A percentile compares a stretch with the other conserved stretches of the same genome.
Evolutionary conservation across 2,113 vertebrate species (phyloP).

Genomic region (Strix aluco): DNA sequence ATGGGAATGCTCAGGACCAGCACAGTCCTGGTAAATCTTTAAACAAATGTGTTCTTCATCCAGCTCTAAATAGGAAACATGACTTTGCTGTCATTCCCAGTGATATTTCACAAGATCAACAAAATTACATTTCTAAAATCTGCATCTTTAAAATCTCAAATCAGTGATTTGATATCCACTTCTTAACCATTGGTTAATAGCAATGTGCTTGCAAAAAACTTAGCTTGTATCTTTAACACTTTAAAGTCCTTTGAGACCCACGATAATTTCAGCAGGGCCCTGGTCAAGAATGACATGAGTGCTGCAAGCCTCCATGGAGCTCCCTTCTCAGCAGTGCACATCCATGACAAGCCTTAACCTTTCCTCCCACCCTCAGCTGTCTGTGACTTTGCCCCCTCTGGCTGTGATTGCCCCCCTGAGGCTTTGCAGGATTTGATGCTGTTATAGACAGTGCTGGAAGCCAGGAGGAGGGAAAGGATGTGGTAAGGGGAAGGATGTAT

Average conservation of each 20-base stretch:
- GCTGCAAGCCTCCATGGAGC: not conserved
- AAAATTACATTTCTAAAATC: not conserved
- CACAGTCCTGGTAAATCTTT: not conserved
- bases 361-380: not conserved
- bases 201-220: not conserved
- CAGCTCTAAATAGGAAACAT: not conserved
- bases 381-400: not conserved
- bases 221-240: not conserved
- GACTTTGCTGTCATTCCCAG: not conserved
- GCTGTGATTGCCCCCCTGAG: not conserved
- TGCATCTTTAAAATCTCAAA: not conserved
- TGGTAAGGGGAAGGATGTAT: not conserved
- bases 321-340: not conserved
- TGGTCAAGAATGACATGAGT: not conserved
- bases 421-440: not conserved
- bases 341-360: not conserved
- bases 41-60: not conserved
- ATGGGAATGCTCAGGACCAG: not conserved
- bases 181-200: not conserved
- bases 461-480: not conserved
- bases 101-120: not conserved
- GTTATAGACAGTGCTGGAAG: not conserved
- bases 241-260: not conserved
- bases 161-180: not conserved
- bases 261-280: constrained; percentile 8